phyloP scores from a whole-genome alignment of 2,113 vertebrate species.

The Boleophthalmus pectinirostris region DNA sequence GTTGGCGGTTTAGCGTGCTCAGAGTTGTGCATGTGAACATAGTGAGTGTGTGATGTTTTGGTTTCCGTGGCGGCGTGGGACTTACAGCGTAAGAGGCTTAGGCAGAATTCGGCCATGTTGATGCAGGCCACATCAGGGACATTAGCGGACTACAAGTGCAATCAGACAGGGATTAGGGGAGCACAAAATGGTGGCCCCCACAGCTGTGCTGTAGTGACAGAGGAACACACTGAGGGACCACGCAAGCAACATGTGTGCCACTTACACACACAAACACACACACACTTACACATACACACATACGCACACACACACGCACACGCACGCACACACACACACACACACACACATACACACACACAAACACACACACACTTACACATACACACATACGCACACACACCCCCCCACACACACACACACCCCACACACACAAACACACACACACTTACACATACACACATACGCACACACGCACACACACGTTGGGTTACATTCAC shows the following conservation, averaged over 20 bases:
- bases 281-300: neutral
- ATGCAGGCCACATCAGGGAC: conserved; percentile 50
- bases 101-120: conserved; percentile 68
- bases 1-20: too few relatives aligned
- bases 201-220: neutral
- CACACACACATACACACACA: neutral
- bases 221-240: neutral
- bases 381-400: too few relatives aligned
- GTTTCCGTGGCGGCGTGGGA: conserved; percentile 69
- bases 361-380: neutral
- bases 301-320: neutral
- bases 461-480: neutral
- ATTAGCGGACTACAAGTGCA: conserved; percentile 2
- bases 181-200: conserved; percentile 58
- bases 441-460: neutral
- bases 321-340: neutral
- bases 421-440: neutral
- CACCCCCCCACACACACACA: too few relatives aligned
- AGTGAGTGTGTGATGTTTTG: conserved; percentile 59
- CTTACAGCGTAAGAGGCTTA: conserved; percentile 80
- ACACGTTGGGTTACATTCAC: neutral
- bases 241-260: neutral
- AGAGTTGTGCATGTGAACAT: neutral
- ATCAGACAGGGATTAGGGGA: conserved; percentile 63
- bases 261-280: neutral